These are phyloP conservation scores for Idaea dimidiata DNA, from an alignment of 2,888 invertebrate species.

Conservation along the genomic window DNA sequence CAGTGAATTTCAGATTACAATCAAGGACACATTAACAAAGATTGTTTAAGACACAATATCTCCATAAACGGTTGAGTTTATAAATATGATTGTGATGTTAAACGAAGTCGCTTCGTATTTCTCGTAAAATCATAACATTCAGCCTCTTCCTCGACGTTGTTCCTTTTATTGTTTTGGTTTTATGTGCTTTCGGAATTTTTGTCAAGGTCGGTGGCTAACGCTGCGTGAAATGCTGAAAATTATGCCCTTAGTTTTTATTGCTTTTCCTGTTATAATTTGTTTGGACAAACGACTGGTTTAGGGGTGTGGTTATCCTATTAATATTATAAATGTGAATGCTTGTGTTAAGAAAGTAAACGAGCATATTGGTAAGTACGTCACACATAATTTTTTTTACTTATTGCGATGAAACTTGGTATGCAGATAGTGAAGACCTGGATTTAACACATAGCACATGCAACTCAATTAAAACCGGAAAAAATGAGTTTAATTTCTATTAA, in stretches of 20 bases:
- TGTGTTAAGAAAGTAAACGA: too few species aligned
- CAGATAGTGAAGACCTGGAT: too few species aligned
- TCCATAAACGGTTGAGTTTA: constrained; percentile 6
- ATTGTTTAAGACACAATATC: background rate
- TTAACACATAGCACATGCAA: too few species aligned
- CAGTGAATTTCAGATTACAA: background rate
- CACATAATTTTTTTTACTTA: too few species aligned
- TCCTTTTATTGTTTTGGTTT: background rate
- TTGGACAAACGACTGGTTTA: too few species aligned
- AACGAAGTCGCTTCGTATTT: constrained; percentile 13
- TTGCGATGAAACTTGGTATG: too few species aligned
- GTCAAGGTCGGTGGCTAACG: background rate
- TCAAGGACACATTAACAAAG: background rate
- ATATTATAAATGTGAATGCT: too few species aligned
- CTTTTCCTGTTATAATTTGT: too few species aligned
- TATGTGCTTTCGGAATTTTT: background rate
- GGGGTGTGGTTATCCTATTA: too few species aligned
- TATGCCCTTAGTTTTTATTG: background rate
- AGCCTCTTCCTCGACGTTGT: background rate
- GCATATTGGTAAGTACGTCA: too few species aligned
- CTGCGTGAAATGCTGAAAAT: background rate
- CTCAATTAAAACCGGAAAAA: too few species aligned
- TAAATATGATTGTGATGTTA: constrained; percentile 16
- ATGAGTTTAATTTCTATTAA: too few species aligned
- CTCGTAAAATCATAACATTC: constrained; percentile 19